phyloP scores from a whole-genome alignment of 2,888 invertebrate genomes.

The Noctua janthe region DNA sequence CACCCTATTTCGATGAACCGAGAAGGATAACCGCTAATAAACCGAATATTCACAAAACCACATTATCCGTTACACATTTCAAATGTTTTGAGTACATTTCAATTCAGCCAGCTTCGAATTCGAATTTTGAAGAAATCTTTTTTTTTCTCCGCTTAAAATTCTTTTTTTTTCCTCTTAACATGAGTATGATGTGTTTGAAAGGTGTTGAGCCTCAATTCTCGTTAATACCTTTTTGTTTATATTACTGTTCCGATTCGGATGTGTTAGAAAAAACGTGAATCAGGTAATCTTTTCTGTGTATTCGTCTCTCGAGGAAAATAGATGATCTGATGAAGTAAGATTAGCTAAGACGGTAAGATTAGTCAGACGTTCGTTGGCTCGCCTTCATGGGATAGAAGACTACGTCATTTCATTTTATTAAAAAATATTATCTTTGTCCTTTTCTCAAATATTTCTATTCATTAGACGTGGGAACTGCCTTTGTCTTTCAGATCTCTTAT shows the following conservation, averaged over 20 bases:
- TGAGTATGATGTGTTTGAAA: constrained; percentile 46
- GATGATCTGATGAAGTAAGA: constrained; percentile 37
- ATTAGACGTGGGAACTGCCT: background rate
- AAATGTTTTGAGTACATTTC: constrained; percentile 53
- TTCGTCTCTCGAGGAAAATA: constrained; percentile 49
- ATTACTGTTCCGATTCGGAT: constrained; percentile 47
- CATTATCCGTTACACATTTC: constrained; percentile 38
- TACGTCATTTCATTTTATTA: background rate
- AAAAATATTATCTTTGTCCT: background rate
- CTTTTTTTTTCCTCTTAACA: constrained; percentile 21
- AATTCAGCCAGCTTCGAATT: constrained; percentile 51
- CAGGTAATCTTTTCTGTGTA: constrained; percentile 55
- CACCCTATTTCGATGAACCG: constrained; percentile 67
- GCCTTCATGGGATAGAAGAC: background rate
- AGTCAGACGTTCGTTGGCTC: constrained; percentile 42
- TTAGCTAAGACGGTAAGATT: constrained; percentile 52
- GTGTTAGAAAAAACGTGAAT: constrained; percentile 53
- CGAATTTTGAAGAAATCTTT: constrained; percentile 48
- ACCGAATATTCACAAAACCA: constrained; percentile 56
- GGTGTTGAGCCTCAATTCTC: constrained; percentile 43
- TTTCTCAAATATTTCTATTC: constrained; percentile 2
- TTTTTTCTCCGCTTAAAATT: constrained; percentile 12
- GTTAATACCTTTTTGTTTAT: constrained; percentile 46
- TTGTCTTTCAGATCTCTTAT: constrained; percentile 12
- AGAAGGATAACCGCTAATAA: constrained; percentile 70